These are phyloP conservation scores for Oryctes rhinoceros DNA, from an alignment of 1,140 invertebrate species.

Conservation along the genomic window DNA sequence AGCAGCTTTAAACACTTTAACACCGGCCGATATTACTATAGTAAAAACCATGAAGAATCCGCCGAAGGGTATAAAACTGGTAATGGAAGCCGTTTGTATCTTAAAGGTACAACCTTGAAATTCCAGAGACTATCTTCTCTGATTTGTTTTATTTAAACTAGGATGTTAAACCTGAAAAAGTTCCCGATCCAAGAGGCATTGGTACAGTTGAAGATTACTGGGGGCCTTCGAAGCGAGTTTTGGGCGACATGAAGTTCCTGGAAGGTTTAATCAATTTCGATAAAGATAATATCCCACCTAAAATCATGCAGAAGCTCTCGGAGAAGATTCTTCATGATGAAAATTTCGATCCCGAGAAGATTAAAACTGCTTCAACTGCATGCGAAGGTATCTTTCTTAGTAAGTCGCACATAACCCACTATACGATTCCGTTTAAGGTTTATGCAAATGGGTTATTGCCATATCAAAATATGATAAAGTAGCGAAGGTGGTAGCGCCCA, in stretches of 20 bases:
- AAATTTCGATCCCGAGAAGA: slow-evolving; percentile 91
- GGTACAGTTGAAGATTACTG: slow-evolving; percentile 88
- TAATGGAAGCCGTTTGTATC: slow-evolving; percentile 97
- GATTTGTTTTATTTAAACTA: slow-evolving; percentile 55
- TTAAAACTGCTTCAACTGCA: slow-evolving; percentile 79
- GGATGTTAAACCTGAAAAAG: slow-evolving; percentile 84
- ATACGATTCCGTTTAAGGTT: slow-evolving; percentile 60
- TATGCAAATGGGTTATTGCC: slow-evolving; percentile 92
- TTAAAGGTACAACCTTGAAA: slow-evolving; percentile 72
- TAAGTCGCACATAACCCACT: background rate
- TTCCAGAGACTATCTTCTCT: slow-evolving; percentile 37
- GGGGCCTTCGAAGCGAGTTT: slow-evolving; percentile 88
- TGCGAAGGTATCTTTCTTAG: slow-evolving; percentile 68
- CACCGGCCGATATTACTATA: slow-evolving; percentile 89
- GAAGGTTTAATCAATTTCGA: slow-evolving; percentile 86
- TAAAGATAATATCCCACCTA: slow-evolving; percentile 88
- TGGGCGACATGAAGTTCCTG: slow-evolving; percentile 92
- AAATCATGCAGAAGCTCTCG: slow-evolving; percentile 84
- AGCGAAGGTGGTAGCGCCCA: slow-evolving; percentile 87
- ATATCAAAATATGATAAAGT: slow-evolving; percentile 95
- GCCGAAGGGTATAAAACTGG: slow-evolving; percentile 89
- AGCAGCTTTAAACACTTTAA: slow-evolving; percentile 89
- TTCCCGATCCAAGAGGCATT: slow-evolving; percentile 82
- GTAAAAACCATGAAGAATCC: slow-evolving; percentile 99
- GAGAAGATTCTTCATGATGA: slow-evolving; percentile 84